These are phyloP conservation scores for Platygyra sinensis DNA, from an alignment of 64 coral and sea anemone species.

Conservation along the genomic window DNA sequence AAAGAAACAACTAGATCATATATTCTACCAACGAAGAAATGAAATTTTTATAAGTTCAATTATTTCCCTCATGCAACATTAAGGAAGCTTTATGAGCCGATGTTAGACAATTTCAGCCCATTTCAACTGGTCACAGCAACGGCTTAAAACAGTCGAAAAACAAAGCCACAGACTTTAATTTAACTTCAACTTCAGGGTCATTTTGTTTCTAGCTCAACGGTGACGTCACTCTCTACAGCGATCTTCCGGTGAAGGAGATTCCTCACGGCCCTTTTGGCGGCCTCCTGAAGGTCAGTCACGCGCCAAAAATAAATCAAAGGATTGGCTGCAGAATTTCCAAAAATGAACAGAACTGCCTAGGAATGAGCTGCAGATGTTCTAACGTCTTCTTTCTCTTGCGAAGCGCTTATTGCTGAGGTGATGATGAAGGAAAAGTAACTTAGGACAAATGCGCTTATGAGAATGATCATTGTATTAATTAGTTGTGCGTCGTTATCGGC, in stretches of 20 bases:
- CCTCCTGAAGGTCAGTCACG: not conserved
- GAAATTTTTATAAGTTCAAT: too few relatives aligned
- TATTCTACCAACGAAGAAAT: too few relatives aligned
- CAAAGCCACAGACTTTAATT: too few relatives aligned
- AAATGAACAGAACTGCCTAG: not conserved
- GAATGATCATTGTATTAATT: conserved; percentile 39
- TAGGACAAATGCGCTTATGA: not conserved
- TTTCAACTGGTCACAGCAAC: too few relatives aligned
- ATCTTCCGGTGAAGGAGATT: not conserved
- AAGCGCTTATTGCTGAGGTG: conserved; percentile 15
- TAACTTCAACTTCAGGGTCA: not conserved
- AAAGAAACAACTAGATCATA: too few relatives aligned
- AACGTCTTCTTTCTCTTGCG: conserved; percentile 7
- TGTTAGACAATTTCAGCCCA: too few relatives aligned
- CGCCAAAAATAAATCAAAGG: conserved; percentile 42
- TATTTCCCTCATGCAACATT: too few relatives aligned
- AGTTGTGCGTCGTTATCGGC: conserved; percentile 3
- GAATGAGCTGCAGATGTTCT: conserved; percentile 10
- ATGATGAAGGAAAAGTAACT: conserved; percentile 17
- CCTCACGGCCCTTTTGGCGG: not conserved
- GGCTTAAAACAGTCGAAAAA: too few relatives aligned
- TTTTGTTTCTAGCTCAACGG: not conserved
- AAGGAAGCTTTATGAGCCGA: too few relatives aligned
- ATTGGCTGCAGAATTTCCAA: not conserved
- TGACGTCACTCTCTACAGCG: not conserved